These are phyloP conservation scores for Palythoa heliodiscus DNA, from an alignment of 92 coral and sea anemone species.

Conservation along the genomic window DNA sequence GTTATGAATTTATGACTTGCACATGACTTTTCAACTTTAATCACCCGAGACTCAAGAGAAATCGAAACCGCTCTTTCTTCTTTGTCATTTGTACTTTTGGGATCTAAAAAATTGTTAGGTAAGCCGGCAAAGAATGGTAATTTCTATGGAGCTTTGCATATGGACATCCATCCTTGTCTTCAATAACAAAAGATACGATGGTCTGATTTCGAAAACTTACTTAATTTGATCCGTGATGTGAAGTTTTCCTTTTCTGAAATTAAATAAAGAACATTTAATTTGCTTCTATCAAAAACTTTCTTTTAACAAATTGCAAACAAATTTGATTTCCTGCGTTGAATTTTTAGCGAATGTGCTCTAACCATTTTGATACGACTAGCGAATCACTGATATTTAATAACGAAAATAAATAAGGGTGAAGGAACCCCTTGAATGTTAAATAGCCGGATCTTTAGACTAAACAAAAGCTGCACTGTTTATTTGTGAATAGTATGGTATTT, in stretches of 20 bases:
- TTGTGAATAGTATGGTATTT: too few relatives aligned
- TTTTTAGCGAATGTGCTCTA: too few relatives aligned
- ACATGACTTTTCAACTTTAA: background rate
- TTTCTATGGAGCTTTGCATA: slow-evolving; percentile 14
- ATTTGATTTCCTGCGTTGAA: too few relatives aligned
- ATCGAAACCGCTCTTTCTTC: background rate
- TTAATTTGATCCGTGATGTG: slow-evolving; percentile 9
- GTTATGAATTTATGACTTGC: background rate
- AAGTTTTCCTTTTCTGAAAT: background rate
- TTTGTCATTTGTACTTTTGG: background rate
- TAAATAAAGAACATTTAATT: background rate
- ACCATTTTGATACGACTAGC: too few relatives aligned
- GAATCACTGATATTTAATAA: too few relatives aligned
- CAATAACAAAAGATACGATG: background rate
- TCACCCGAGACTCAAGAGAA: background rate
- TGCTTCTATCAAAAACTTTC: background rate
- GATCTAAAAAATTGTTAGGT: background rate
- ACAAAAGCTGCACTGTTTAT: too few relatives aligned
- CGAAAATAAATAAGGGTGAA: too few relatives aligned
- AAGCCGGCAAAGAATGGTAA: slow-evolving; percentile 6
- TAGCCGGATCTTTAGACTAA: too few relatives aligned
- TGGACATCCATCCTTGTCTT: background rate
- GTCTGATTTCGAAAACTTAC: background rate
- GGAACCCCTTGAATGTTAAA: too few relatives aligned
- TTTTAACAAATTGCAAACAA: too few relatives aligned